Base-by-base conservation (phyloP, 2,888 invertebrate species). In the Gymnosoma rotundatum region DNA sequence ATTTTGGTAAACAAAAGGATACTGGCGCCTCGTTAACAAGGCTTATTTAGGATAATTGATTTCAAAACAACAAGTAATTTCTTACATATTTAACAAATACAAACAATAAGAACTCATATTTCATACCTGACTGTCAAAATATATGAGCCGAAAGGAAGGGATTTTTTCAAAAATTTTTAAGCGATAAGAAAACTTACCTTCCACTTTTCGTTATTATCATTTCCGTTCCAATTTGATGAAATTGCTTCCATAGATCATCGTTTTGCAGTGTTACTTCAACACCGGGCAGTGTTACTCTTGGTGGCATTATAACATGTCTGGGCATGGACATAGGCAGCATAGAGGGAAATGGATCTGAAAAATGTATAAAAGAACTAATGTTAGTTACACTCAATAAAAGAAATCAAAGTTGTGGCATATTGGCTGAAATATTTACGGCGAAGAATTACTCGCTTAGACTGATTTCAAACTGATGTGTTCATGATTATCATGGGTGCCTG, bases 201-300 rank as follows among this genome's bases (percentile, higher is more conserved):
- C 96, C 96, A 64, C 94, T 94, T 90, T 96, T 96, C n/a, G 96
- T 96, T 90, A 96, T 96, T 88, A 96, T 96, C 96, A 96, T 96
- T 92, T 96, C 96, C 0, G 96, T 96, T 75, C 94, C 95, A 87
- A 95, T 94, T 86, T 94, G 93, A 89, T 95, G 94, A 91, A 96
- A 96, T 86, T 95, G 93, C 83, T 94, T 93, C 96, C 96, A 96
- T 52, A 96, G 93, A 74, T 95, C 94, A 36, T 93, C 93, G 90
- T 96, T 95, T 86, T 95, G 94, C 56, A 96, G 91, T 4, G 93
- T 94, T 20, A 94, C 94, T 74, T 95, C 91, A 69, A 91, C 91
- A 48, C 91, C 92, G 10, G 92, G 91, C 85, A 92, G 86, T 45
- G 88, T 89, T 45, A 90, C 90, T 32, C 92, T 90, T 32, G 92